These are phyloP conservation scores for Phania funesta DNA, from an alignment of 2,888 invertebrate genomes.

Conservation along the genomic window DNA sequence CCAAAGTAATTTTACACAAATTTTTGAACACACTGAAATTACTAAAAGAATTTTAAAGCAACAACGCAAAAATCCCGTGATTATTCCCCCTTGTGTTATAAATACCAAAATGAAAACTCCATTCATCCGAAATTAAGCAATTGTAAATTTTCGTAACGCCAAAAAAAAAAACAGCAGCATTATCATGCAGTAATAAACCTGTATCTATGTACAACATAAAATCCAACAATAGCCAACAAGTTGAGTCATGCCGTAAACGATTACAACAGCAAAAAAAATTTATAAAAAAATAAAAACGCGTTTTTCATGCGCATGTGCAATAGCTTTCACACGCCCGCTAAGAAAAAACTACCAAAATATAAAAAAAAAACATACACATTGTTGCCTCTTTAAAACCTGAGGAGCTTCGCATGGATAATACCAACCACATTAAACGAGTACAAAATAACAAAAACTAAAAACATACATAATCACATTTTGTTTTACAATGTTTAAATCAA, in stretches of 20 bases:
- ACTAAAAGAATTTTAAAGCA: constrained; percentile 44
- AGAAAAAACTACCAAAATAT: constrained; percentile 21
- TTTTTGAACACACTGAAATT: constrained; percentile 16
- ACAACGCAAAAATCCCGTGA: constrained; percentile 19
- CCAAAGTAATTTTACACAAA: neutral
- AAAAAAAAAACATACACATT: constrained; percentile 24
- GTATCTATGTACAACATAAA: constrained; percentile 45
- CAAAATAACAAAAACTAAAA: neutral
- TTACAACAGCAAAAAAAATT: neutral
- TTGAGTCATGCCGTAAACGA: constrained; percentile 51
- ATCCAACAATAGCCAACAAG: constrained; percentile 41
- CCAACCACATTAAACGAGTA: neutral
- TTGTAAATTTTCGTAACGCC: constrained; percentile 62
- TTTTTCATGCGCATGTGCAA: constrained; percentile 66
- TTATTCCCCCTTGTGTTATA: constrained; percentile 48
- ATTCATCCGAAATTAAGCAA: constrained; percentile 61
- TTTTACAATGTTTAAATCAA: neutral
- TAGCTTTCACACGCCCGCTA: constrained; percentile 66
- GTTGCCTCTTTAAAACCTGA: neutral
- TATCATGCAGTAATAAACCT: constrained; percentile 59
- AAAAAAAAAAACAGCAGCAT: constrained; percentile 32
- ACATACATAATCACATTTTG: constrained; percentile 21
- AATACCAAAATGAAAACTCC: constrained; percentile 23
- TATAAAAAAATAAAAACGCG: constrained; percentile 55
- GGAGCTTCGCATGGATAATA: neutral